Conservation (phyloP, 2,113 vertebrate genomes). For the Urocolius indicus region DNA sequence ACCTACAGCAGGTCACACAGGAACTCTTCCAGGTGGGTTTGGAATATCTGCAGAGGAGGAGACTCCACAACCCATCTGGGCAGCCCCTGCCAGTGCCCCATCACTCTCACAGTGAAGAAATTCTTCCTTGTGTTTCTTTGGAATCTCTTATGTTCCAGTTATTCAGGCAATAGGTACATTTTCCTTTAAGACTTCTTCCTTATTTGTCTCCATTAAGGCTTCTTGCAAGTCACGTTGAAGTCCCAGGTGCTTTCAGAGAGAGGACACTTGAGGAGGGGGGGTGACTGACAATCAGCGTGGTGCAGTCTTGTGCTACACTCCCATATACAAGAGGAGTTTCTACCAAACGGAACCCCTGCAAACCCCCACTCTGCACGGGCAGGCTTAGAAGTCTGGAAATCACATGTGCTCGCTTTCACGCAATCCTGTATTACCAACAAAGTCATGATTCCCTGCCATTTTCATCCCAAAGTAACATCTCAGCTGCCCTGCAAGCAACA, state of each 20-base stretch:
- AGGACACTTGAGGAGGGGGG: background rate
- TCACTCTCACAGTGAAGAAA: too few relatives aligned
- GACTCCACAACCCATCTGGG: too few relatives aligned
- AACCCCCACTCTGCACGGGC: background rate
- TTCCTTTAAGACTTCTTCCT: background rate
- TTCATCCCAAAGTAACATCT: conserved; percentile 1
- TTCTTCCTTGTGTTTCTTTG: too few relatives aligned
- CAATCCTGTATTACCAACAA: background rate
- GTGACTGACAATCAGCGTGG: background rate
- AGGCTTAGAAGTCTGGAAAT: background rate
- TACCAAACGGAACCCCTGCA: background rate
- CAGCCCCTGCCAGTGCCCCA: too few relatives aligned
- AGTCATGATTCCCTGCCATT: background rate
- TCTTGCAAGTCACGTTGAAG: background rate
- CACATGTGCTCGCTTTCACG: background rate
- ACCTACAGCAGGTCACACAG: too few relatives aligned
- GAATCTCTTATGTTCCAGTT: too few relatives aligned
- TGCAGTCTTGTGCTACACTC: background rate
- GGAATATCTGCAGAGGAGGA: too few relatives aligned
- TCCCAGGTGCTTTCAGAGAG: background rate
- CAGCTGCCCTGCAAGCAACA: background rate
- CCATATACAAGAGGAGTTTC: background rate
- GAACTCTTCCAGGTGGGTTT: too few relatives aligned
- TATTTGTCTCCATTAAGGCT: background rate
- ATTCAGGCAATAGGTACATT: background rate